A percentile compares a stretch with the other conserved stretches of the same genome.
phyloP scores from a whole-genome alignment of 2,888 invertebrate species.

The Fragum whitleyi region DNA sequence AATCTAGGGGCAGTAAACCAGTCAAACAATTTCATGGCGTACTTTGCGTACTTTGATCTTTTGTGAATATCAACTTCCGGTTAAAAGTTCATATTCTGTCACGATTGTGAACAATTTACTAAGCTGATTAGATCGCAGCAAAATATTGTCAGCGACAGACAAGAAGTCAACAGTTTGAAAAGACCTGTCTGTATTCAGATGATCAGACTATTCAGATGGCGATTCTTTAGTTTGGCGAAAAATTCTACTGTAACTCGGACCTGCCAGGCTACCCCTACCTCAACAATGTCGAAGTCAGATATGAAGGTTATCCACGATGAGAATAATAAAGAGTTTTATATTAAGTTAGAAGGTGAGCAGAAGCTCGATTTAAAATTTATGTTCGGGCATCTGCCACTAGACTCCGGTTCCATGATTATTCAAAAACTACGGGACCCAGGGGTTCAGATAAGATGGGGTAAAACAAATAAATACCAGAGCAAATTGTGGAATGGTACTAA shows the following conservation, averaged over 20 bases:
- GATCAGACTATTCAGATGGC: background rate
- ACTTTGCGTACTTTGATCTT: background rate
- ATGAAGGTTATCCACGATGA: constrained; percentile 31
- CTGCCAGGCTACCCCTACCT: background rate
- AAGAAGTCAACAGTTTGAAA: background rate
- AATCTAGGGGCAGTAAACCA: too few species aligned
- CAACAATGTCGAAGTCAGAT: background rate
- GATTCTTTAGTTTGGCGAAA: background rate
- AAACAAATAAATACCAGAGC: background rate
- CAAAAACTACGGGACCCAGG: too few species aligned
- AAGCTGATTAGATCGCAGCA: background rate
- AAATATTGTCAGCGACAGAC: background rate
- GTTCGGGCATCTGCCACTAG: too few species aligned
- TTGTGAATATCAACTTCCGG: background rate
- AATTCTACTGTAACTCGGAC: background rate
- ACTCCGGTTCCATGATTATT: too few species aligned
- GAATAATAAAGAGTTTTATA: constrained; percentile 30
- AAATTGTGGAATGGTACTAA: too few species aligned
- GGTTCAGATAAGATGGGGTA: background rate
- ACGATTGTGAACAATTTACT: background rate
- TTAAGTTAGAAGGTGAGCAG: constrained; percentile 15
- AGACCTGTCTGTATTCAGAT: background rate
- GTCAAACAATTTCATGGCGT: too few species aligned
- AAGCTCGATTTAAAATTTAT: background rate
- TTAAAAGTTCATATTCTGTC: background rate